Evolutionary conservation across 64 coral and sea anemone species (phyloP).

Genomic region (Cladopsammia gracilis): DNA sequence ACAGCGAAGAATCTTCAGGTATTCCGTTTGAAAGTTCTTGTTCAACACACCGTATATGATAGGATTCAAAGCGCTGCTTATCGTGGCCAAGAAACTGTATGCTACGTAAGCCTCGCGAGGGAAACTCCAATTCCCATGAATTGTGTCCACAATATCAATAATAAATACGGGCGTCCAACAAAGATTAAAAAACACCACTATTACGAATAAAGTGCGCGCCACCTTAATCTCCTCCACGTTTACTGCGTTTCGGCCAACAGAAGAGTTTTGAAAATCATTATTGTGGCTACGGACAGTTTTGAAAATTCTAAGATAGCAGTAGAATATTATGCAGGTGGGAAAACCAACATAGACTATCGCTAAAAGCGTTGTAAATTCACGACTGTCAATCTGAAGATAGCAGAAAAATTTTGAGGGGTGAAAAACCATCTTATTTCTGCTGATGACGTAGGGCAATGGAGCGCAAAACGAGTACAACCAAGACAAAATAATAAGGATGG

Average conservation of each 20-base stretch:
- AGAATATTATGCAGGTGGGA: not conserved
- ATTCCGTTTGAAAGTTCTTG: slow-evolving; percentile 64
- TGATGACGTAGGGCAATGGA: not conserved
- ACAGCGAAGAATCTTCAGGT: slow-evolving; percentile 57
- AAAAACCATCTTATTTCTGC: slow-evolving; percentile 13
- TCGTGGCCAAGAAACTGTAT: not conserved
- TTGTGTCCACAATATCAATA: slow-evolving; percentile 63
- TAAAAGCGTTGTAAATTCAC: slow-evolving; percentile 1
- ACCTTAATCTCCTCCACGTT: slow-evolving; percentile 51
- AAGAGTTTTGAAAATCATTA: not conserved
- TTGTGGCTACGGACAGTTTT: not conserved
- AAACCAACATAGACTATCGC: not conserved
- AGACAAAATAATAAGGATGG: not conserved
- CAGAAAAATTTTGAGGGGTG: slow-evolving; percentile 23
- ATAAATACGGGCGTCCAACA: slow-evolving; percentile 56
- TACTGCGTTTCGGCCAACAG: not conserved
- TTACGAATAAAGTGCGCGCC: not conserved
- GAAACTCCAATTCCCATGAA: slow-evolving; percentile 60
- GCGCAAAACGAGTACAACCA: slow-evolving; percentile 7
- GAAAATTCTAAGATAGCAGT: slow-evolving; percentile 35
- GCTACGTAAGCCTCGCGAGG: slow-evolving; percentile 52
- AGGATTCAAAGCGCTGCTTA: slow-evolving; percentile 73
- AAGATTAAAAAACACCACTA: slow-evolving; percentile 7
- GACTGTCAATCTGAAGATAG: slow-evolving; percentile 16
- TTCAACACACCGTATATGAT: slow-evolving; percentile 76